Base-by-base conservation (phyloP, 2,113 vertebrate species). In the Ochotona princeps region DNA sequence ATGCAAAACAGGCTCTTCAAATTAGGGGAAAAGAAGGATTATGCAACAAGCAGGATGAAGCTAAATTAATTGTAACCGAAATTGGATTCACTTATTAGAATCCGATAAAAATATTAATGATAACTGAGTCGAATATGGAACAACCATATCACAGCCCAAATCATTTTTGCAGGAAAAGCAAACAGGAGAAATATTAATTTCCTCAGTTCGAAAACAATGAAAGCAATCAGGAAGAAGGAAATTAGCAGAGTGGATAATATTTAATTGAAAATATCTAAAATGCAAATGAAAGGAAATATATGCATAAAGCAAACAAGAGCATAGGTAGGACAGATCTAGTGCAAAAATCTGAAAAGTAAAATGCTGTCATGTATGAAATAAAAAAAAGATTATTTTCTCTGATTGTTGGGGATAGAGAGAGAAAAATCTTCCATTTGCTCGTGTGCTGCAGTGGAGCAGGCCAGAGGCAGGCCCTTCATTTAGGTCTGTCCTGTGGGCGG, bases 131-230 rank as follows among this genome's bases (percentile, higher is more conserved):
- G 83, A 76, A 57, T 8, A 91, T 65, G 51, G 81, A 93, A 47
- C 17, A 90, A 60, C 28, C 73, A 84, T 51, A 88, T 80, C 32
- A 76, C 18, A 75, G 23, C 60, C 73, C 38, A 78, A 72, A 61
- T 51, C 23, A 54, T 75, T 25, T 57, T 51, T 92, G 81, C 38
- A 61, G 44, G 25, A 61, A 57, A 72, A 44, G 80, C 51, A 28
- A 81, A 25, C 35, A 25, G 51, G 66, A 87, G 38, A 87, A 92
- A 89, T 30, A n/a, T 49, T 70, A 78, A 63, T 76, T 95, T 90
- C 85, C 38, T 90, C 65, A 90, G 28, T 51, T 83, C 90, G 79
- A 35, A 79, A 60, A 93, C 15, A 81, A 87, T 75, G 69, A 78
- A 95, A 91, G 38, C 60, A 72, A 66, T 49, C 9, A 47, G 23